A percentile compares a stretch with the other conserved stretches of the same genome.
Evolutionary conservation across 1,140 invertebrate genomes (phyloP).

Genomic region (Leptinotarsa undecemlineata): DNA sequence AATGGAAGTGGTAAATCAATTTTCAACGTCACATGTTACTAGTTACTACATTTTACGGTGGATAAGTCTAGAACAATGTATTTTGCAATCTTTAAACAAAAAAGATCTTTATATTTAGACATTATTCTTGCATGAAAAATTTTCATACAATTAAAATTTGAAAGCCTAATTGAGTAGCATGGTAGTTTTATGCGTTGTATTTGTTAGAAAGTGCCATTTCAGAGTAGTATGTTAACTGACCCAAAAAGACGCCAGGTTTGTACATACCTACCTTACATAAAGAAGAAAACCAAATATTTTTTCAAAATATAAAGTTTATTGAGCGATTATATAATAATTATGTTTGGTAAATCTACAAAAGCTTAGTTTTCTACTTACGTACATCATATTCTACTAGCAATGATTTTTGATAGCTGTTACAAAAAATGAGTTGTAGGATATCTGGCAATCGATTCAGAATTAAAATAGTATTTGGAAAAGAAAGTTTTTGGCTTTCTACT

Average conservation of each 20-base stretch:
- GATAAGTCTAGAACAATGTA: constrained; percentile 37
- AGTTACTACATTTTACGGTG: constrained; percentile 33
- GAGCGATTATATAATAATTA: too few species aligned
- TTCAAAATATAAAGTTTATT: too few species aligned
- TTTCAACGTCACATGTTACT: constrained; percentile 6
- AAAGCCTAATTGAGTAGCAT: constrained; percentile 50
- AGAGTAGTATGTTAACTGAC: constrained; percentile 52
- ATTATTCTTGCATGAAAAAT: constrained; percentile 25
- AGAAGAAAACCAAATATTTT: background rate
- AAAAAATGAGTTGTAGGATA: too few species aligned
- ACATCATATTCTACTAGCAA: too few species aligned
- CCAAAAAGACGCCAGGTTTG: constrained; percentile 51
- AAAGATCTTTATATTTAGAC: constrained; percentile 17
- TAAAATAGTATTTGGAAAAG: too few species aligned
- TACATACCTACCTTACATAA: constrained; percentile 11
- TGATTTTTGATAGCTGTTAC: too few species aligned
- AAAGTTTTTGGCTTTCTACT: too few species aligned
- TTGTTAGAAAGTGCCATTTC: constrained; percentile 52
- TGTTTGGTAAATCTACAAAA: too few species aligned
- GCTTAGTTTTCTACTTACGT: too few species aligned
- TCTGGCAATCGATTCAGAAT: too few species aligned
- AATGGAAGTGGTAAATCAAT: background rate
- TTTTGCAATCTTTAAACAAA: constrained; percentile 17
- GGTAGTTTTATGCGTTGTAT: constrained; percentile 51
- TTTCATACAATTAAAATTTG: constrained; percentile 32